These are phyloP conservation scores for Amphimallon solstitiale DNA, from an alignment of 2,888 invertebrate genomes.

Conservation along the genomic window DNA sequence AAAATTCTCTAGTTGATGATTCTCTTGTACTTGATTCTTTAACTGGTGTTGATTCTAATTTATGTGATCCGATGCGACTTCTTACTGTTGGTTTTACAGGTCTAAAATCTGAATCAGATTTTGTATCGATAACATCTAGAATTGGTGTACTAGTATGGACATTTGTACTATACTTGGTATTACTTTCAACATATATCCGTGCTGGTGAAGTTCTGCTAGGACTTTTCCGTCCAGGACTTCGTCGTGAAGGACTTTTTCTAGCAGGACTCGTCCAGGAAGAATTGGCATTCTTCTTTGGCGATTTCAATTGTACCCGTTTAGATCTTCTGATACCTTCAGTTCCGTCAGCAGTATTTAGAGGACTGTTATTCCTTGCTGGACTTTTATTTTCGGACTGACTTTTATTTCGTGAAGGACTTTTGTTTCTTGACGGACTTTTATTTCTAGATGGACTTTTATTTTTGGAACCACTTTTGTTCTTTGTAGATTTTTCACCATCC, in stretches of 20 bases:
- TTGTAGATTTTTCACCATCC: conserved; percentile 39
- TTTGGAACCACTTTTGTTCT: conserved; percentile 36
- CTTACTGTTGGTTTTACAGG: conserved; percentile 55
- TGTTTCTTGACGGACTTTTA: conserved; percentile 41
- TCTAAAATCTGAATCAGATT: conserved; percentile 41
- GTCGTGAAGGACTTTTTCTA: conserved; percentile 37
- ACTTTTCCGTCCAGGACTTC: conserved; percentile 40
- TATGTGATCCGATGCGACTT: conserved; percentile 51
- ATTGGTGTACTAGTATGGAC: conserved; percentile 23
- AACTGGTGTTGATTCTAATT: conserved; percentile 42
- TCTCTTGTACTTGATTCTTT: neutral
- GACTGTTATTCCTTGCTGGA: conserved; percentile 28
- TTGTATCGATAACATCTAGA: conserved; percentile 41
- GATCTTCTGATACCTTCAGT: conserved; percentile 4
- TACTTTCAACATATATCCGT: conserved; percentile 6
- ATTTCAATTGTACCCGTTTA: conserved; percentile 6
- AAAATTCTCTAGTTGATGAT: neutral
- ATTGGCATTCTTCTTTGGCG: conserved; percentile 6
- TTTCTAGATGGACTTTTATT: conserved; percentile 17
- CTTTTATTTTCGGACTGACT: conserved; percentile 40
- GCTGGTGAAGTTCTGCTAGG: conserved; percentile 20
- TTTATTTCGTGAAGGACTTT: conserved; percentile 40
- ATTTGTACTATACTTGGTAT: neutral
- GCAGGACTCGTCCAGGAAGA: conserved; percentile 30
- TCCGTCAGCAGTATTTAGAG: neutral